Evolutionary conservation across 2,888 invertebrate genomes (phyloP), one percentile per base, ranked within the genome.

Genomic region (Parapristionchus giblindavisi): DNA sequence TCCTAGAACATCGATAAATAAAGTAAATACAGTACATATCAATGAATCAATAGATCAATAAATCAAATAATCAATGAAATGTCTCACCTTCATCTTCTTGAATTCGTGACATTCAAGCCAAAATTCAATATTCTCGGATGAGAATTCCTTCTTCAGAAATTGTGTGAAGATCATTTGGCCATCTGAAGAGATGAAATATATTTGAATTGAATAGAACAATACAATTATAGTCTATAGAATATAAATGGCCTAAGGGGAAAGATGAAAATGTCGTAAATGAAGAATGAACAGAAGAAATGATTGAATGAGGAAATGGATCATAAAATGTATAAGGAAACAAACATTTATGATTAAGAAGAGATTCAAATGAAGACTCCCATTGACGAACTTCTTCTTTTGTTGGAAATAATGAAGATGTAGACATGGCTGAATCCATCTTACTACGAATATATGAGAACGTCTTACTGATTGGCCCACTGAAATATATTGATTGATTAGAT

Each of bases 41-140:
- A 43, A 4, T 36, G n/a, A 60, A 36, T 8, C n/a, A n/a, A n/a
- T n/a, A n/a, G n/a, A n/a, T n/a, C n/a, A n/a, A n/a, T n/a, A n/a
- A n/a, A n/a, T n/a, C n/a, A n/a, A n/a, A n/a, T 17, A 14, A 43
- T 43, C 43, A 58, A 58, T 29, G 5, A 58, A 36, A 27, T 27
- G 3, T 11, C 36, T n/a, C 11, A 73, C 73, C 75, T 87, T 87
- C 82, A 87, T 81, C 74, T 82, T 83, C 73, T 85, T 87, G 80
- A 83, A 87, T 70, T 87, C 84, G 52, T 87, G 85, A 56, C 84
- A 81, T 48, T 85, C 84, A 24, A 77, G 56, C 82, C 84, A 85
- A 70, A 87, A 87, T 54, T 87, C 86, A 70, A 87, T 77, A 73
- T 87, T 87, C 75, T 87, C 87, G 32, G 79, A 80, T 60, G 81